Base-by-base conservation (phyloP, 2,113 vertebrate species). In the Scytalopus superciliaris region DNA sequence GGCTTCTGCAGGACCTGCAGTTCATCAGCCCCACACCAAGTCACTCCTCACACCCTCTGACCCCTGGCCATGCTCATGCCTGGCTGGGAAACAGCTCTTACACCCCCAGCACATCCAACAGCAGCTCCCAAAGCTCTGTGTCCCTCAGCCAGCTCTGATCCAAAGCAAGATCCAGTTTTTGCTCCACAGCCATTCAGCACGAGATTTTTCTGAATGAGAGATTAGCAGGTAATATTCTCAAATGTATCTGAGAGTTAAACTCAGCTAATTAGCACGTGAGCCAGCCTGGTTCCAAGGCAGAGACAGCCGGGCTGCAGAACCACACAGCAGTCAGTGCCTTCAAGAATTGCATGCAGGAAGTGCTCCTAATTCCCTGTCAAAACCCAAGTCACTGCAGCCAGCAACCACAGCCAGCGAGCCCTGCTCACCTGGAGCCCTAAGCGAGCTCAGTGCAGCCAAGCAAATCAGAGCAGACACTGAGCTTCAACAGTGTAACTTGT, bases 391-490 rank as follows among this genome's bases (percentile, higher is more conserved):
- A 5, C 14, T 35, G 7, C 68, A 81, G 78, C 28, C 80, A 52
- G 3, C 5, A 9, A 3, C 37, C 30, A 9, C 21, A 40, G 66
- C 42, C 68, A n/a, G 1, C 0, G 0, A 22, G 56, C 49, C 57
- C 47, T 39, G 9, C 23, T 47, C 37, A 6, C 4, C 67, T 60
- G 0, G 0, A 25, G 62, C 49, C 74, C 56, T 4, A 3, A 67
- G 42, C 39, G 9, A 68, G 35, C 77, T 59, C 45, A 40, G 27
- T 1, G 15, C 59, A 28, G 28, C 7, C 35, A 42, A 5, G 21
- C 4, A 24, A 33, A 45, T 7, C 49, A 30, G 37, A 57, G 63
- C 9, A 83, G 12, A 5, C 19, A 14, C 21, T 17, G 2, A 2
- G 67, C 17, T 35, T 33, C 33, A 69, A 9, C 56, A 8, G 1